Evolutionary conservation across 2,113 vertebrate species (phyloP), one percentile per base, ranked within the genome.

Genomic region (Cryptotis parvus): DNA sequence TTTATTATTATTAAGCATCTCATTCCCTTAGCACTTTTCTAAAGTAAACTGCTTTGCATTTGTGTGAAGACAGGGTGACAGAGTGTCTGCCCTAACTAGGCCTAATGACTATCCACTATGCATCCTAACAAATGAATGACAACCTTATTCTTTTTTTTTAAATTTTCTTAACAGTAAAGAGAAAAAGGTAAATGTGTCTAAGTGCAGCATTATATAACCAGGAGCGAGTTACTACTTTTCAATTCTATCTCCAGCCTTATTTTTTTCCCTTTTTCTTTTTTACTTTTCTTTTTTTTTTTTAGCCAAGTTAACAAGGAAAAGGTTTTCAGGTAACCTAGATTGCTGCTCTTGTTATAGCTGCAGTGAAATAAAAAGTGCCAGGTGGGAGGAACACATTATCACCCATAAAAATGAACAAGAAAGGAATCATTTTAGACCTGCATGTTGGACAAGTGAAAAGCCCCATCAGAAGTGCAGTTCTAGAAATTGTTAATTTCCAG

Each of bases 261-360:
- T 61, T 61, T 49, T 14, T 49, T 49, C 14, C 14, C 45, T 49
- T 10, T 49, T 49, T 49, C 45, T 49, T 49, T 49, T 45, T 49
- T 49, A 12, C 45, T 49, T 61, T 61, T 58, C 4, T 61, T 61
- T 61, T 61, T 65, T 29, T 65, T 24, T 31, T 31, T 66, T 43
- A 84, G 88, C 37, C 70, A 81, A 91, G 91, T 87, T 95, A 96
- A 95, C 92, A 90, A 93, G 91, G 91, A 91, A 92, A 91, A 96
- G 94, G 88, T 96, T 95, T 97, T 94, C 95, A 97, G 95, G 95
- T 96, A 96, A 95, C 95, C 91, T 86, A 94, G 79, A 95, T 90
- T 80, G 89, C 88, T 31, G 90, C 86, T 96, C 85, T 82, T 90
- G 90, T 94, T 96, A 96, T 58, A 96, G 82, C 93, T 89, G 31